phyloP scores from a whole-genome alignment of 1,140 invertebrate genomes.

The Penaeus indicus region DNA sequence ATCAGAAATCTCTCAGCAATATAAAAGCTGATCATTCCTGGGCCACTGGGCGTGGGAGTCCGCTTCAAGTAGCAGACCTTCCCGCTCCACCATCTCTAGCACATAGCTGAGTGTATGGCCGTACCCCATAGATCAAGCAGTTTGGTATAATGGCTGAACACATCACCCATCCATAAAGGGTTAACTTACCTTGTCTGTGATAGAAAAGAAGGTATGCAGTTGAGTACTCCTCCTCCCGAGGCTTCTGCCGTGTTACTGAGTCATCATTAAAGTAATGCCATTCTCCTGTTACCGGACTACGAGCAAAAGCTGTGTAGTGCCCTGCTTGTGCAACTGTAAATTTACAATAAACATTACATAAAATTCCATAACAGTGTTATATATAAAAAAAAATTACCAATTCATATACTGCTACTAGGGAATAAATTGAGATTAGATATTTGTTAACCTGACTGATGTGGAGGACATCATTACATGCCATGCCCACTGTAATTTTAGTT shows the following conservation, averaged over 20 bases:
- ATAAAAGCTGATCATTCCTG: too few species aligned
- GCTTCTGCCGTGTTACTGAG: slow-evolving; percentile 74
- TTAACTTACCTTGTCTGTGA: slow-evolving; percentile 74
- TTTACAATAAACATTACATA: not conserved
- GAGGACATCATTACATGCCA: too few species aligned
- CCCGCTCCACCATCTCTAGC: too few species aligned
- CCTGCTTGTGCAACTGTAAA: slow-evolving; percentile 75
- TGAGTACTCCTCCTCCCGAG: slow-evolving; percentile 77
- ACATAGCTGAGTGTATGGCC: too few species aligned
- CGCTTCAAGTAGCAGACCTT: too few species aligned
- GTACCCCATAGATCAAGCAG: too few species aligned
- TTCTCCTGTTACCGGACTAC: slow-evolving; percentile 75
- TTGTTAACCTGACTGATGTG: not conserved
- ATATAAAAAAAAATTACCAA: not conserved
- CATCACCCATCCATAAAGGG: too few species aligned
- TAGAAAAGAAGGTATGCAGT: slow-evolving; percentile 82
- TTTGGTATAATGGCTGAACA: too few species aligned
- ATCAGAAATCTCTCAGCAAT: too few species aligned
- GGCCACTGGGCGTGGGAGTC: too few species aligned
- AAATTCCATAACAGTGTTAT: not conserved
- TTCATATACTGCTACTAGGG: not conserved
- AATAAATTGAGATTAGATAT: not conserved
- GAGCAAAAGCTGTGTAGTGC: slow-evolving; percentile 80
- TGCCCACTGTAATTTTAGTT: too few species aligned
- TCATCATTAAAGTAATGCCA: slow-evolving; percentile 83